Base-by-base conservation (phyloP, 2,888 invertebrate genomes). In the Pseudoips prasinana region DNA sequence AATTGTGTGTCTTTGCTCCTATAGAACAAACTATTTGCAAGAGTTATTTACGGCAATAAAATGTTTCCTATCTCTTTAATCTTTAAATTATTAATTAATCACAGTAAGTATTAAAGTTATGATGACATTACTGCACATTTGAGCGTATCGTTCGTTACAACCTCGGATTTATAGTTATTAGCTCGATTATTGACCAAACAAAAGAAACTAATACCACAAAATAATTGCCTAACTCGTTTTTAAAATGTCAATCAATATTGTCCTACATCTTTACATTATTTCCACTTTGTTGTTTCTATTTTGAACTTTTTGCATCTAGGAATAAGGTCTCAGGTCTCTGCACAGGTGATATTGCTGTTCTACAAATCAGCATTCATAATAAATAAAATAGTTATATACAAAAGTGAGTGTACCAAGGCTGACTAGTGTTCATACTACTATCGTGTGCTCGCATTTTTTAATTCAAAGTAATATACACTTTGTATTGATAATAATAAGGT, bases 321-420 rank as follows among this genome's bases (percentile, higher is more conserved):
- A 39, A 60, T 61, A 69, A 54, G 55, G 50, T 39, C 41, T 37
- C n/a, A 53, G 22, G 25, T 33, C 43, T 34, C 25, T 48, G 57
- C 50, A 58, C 42, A 50, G 54, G 39, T 51, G 45, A 45, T 46
- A 29, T 45, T 38, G 37, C 36, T 42, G 60, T 61, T 64, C 62
- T 52, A 70, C 56, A 69, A 68, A 68, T 70, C 64, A 58, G 60
- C 64, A 70, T 72, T 73, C 67, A 69, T 68, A 68, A 59, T 64
- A 57, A 58, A 54, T 59, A 53, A 61, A 51, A 51, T 49, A 48
- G 54, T 54, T 54, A 47, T 59, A 61, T 62, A 74, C 70, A 70
- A 75, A 77, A 78, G 77, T 78, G 78, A 79, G 75, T 76, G 78
- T 66, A 50, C 58, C 78, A 80, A 80, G 80, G 80, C 66, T 70